Percentiles rank a stretch among this genome's conserved stretches.
These are phyloP conservation scores for Chrysopa pallens DNA, from an alignment of 1,140 invertebrate species.

Conservation along the genomic window DNA sequence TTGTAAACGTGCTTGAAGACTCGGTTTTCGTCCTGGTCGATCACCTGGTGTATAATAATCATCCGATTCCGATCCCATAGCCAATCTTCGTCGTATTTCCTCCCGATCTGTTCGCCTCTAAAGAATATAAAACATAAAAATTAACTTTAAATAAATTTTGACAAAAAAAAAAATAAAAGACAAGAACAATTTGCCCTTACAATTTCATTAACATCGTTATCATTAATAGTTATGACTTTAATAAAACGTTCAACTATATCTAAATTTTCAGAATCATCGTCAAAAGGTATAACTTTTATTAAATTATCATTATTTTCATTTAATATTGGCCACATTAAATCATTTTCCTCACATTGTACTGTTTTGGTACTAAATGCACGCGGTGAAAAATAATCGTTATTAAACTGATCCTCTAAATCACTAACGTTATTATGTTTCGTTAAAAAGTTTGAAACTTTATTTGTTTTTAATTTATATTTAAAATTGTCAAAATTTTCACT, in stretches of 20 bases:
- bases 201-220: constrained; percentile 17
- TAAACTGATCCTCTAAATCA: constrained; percentile 10
- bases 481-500: constrained; percentile 18
- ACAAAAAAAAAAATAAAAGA: constrained; percentile 2
- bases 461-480: constrained; percentile 18
- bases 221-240: constrained; percentile 33
- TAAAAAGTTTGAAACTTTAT: constrained; percentile 17
- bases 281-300: constrained; percentile 18
- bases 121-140: constrained; percentile 20
- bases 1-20: constrained; percentile 69
- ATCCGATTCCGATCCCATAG: constrained; percentile 69
- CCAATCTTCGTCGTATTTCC: constrained; percentile 73
- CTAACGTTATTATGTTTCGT: constrained; percentile 13
- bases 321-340: constrained; percentile 18
- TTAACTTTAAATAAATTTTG: constrained; percentile 10
- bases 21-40: constrained; percentile 59
- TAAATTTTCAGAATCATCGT: constrained; percentile 20
- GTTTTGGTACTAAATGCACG: constrained; percentile 17
- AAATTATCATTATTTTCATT: constrained; percentile 25
- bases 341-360: constrained; percentile 15
- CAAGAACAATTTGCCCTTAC: constrained; percentile 1
- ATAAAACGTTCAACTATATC: constrained; percentile 49
- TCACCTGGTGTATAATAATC: constrained; percentile 45
- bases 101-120: constrained; percentile 79
- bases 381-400: constrained; percentile 19